Evolutionary conservation across 2,797 vertebrate species (phyloP).

Genomic region (Chaetophractus vellerosus): DNA sequence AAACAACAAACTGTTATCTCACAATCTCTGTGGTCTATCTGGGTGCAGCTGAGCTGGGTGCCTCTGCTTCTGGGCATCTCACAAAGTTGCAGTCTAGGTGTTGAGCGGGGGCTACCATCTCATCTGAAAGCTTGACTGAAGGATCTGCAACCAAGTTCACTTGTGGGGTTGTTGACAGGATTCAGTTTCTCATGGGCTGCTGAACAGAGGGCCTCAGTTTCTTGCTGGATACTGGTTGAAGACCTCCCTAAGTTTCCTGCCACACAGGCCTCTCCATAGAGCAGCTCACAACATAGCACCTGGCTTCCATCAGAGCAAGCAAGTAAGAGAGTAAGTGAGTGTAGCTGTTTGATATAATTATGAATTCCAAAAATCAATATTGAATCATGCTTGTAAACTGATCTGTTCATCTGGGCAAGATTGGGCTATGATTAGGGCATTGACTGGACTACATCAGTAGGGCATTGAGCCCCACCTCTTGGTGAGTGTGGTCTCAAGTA

Average conservation of each 20-base stretch:
- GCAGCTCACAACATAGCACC: not conserved
- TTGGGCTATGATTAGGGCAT: too few relatives aligned
- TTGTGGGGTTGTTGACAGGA: not conserved
- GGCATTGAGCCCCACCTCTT: too few relatives aligned
- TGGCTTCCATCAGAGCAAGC: not conserved
- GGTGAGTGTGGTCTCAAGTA: too few relatives aligned
- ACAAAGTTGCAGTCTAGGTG: not conserved
- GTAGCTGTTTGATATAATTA: too few relatives aligned
- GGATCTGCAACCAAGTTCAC: not conserved
- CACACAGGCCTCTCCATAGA: not conserved
- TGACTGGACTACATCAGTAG: too few relatives aligned
- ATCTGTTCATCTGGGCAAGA: too few relatives aligned
- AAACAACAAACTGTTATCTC: not conserved
- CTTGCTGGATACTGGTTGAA: not conserved
- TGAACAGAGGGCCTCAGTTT: not conserved
- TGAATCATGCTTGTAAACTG: too few relatives aligned
- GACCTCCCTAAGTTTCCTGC: not conserved
- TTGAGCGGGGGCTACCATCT: not conserved
- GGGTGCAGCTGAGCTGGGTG: not conserved
- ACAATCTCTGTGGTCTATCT: not conserved
- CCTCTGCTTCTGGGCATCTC: not conserved
- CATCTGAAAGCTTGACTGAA: not conserved
- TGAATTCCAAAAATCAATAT: too few relatives aligned
- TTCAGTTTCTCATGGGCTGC: not conserved
- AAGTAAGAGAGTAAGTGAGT: not conserved